Base-by-base conservation (phyloP, 1,140 invertebrate species). In the Tetragnatha versicolor region DNA sequence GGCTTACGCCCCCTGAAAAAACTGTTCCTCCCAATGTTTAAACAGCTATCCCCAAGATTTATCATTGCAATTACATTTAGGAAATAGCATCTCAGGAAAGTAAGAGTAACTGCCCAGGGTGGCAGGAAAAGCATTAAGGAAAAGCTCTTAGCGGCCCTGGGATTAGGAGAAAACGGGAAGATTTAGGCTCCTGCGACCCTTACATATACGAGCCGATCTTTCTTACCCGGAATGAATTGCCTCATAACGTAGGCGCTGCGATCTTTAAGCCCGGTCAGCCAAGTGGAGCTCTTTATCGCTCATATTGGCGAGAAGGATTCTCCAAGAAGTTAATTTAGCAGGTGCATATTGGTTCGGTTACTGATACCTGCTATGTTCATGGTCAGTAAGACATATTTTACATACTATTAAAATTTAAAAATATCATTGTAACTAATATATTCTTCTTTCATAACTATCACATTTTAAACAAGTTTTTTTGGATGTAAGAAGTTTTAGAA, bases 11-110 rank as follows among this genome's bases (percentile, higher is more conserved):
- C 37, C 39, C 31, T 22, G 12, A 47, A 35, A 53, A 51, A 77
- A 66, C 39, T 33, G 20, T 60, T 65, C 49, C 73, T 22, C 10
- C 39, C 73, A 66, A 66, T 77, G 73, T 77, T 77, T 77, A 77
- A 77, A 77, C 73, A 77, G 73, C 73, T 53, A 65, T 77, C 73
- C 60, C 73, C 22, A 66, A 77, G 73, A 77, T 77, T 77, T 77
- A 77, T 77, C 73, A 77, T 77, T 65, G 60, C 73, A 77, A 77
- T 77, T 77, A 77, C 73, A 77, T 77, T 77, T 77, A 77, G 73
- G 73, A 77, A 77, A 77, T 77, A 66, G 47, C 73, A 77, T 77
- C 73, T 65, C 60, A 55, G 73, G 61, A 77, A 77, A 77, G 73
- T 77, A 66, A 65, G 73, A 65, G 73, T 77, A 77, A 77, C 60